Conservation (phyloP, 2,113 vertebrate genomes). For the Pholis gunnellus region DNA sequence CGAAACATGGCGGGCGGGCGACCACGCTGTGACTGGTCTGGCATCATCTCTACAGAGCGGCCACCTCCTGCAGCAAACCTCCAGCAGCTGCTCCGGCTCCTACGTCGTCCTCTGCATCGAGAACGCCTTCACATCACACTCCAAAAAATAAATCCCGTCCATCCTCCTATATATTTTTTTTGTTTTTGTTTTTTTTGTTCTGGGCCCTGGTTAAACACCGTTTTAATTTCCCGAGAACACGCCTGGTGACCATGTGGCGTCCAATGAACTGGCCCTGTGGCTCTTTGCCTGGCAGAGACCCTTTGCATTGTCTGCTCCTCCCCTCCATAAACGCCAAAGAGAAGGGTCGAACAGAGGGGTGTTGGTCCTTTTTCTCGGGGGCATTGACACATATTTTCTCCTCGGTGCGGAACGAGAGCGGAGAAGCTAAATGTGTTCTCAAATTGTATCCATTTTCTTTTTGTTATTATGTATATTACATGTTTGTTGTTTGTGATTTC, state of each 20-base stretch:
- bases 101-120: constrained; percentile 93
- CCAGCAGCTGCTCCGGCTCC: constrained; percentile 86
- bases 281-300: constrained; percentile 69
- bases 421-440: constrained; percentile 69
- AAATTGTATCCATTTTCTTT: constrained; percentile 72
- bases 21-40: constrained; percentile 82
- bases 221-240: constrained; percentile 38
- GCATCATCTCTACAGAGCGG: constrained; percentile 88
- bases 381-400: constrained; percentile 82
- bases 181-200: constrained; percentile 1
- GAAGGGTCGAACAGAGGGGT: constrained; percentile 67
- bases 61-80: constrained; percentile 88
- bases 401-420: constrained; percentile 64
- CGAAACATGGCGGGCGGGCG: constrained; percentile 92
- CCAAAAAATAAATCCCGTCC: constrained; percentile 86
- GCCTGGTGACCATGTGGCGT: constrained; percentile 52
- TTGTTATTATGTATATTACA: constrained; percentile 80
- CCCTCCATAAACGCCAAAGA: constrained; percentile 81
- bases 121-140: constrained; percentile 90
- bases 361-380: constrained; percentile 69
- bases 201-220: constrained; percentile 45
- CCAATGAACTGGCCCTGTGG: constrained; percentile 70
- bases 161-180: neutral
- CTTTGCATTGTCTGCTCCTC: constrained; percentile 59
- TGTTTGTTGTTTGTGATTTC: constrained; percentile 68